Percentiles rank a stretch among this genome's conserved stretches.
phyloP scores from a whole-genome alignment of 2,113 vertebrate species.

The Scalopus aquaticus region DNA sequence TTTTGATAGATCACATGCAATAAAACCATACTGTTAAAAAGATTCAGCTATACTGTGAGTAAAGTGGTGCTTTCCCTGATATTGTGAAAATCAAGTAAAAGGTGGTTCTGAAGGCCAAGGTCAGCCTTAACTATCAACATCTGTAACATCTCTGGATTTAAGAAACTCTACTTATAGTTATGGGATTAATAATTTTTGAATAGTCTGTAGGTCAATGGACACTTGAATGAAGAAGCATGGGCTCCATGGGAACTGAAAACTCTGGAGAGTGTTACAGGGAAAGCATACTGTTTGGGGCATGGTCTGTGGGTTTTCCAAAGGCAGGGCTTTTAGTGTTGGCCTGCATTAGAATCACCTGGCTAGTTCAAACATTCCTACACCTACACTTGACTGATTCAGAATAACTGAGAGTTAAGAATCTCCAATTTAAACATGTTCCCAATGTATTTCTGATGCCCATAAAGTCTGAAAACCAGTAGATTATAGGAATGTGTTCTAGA shows the following conservation, averaged over 20 bases:
- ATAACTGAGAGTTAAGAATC: background rate
- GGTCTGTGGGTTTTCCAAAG: background rate
- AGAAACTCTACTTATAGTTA: constrained; percentile 16
- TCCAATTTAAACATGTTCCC: background rate
- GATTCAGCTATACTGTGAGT: background rate
- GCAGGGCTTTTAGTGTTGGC: background rate
- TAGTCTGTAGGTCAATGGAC: background rate
- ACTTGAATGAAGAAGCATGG: constrained; percentile 28
- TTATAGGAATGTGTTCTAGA: background rate
- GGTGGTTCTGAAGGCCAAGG: background rate
- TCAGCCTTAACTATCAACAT: constrained; percentile 17
- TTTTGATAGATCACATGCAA: background rate
- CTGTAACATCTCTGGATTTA: constrained; percentile 5
- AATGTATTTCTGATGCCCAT: constrained; percentile 3
- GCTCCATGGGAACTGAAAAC: background rate
- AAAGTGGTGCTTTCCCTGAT: background rate
- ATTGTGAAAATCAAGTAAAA: constrained; percentile 37
- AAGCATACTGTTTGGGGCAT: background rate
- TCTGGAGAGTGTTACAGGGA: background rate
- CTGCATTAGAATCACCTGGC: background rate
- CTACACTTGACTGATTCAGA: background rate
- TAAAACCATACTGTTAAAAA: background rate
- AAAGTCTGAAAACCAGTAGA: background rate
- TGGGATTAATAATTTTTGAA: background rate
- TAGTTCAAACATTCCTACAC: background rate